Base-by-base conservation (phyloP, 2,888 invertebrate genomes). In the Vanessa cardui region DNA sequence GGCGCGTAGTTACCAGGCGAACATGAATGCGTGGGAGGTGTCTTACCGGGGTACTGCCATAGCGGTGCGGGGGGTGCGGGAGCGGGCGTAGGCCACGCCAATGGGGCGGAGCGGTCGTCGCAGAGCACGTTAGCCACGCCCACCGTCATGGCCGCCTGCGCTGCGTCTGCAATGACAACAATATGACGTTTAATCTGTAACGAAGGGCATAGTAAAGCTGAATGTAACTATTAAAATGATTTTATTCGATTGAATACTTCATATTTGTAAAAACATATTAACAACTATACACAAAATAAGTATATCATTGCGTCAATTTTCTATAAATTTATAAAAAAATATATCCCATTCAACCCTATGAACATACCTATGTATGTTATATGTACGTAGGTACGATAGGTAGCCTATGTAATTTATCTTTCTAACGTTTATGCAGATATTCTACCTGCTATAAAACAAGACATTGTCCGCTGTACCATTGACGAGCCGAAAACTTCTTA, bases 31-130 rank as follows among this genome's bases (percentile, higher is more conserved):
- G 74, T 69, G 80, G 87, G 87, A 94, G 95, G 94, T 88, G 80
- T 77, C 90, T 90, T 82, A 91, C 92, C 94, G 94, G 96, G 96
- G 93, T 97, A 97, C 91, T 96, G 96, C 96, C 96, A 97, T 83
- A 96, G 94, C 66, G 96, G 94, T 64, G 95, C 94, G 82, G 95
- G 94, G 82, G 95, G 94, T 77, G 95, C 90, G 80, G 87, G 89
- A 81, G 88, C 92, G 81, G 87, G 93, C 75, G 94, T 94, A 78
- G 88, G 93, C 90, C 87, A 94, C 89, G 94, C 94, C 85, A 91
- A 87, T 59, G 92, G 93, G 83, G 93, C 93, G 89, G 94, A 85
- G 82, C 95, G 94, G 73, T 95, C 94, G 82, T 94, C 93, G 90
- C 95, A 95, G 77, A 95, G 94, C 83, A 95, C 90, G 83, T 95